A percentile compares a stretch with the other conserved stretches of the same genome.
Conservation (phyloP, 2,113 vertebrate species). For the Hippocampus guttulatus region DNA sequence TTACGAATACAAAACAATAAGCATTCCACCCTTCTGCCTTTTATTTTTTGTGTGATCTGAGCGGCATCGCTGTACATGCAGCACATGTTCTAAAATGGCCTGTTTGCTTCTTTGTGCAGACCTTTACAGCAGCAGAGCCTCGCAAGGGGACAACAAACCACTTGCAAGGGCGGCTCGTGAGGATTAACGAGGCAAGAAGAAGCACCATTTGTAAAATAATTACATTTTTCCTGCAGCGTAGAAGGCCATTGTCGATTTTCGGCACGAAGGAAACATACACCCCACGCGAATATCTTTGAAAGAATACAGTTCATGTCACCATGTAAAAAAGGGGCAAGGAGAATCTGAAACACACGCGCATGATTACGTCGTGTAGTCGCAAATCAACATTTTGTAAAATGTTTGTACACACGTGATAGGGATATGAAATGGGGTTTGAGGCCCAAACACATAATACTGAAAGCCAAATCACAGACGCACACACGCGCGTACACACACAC, state of each 20-base stretch:
- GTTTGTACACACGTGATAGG: not conserved
- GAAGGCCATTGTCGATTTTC: conserved; percentile 4
- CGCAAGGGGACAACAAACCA: conserved; percentile 45
- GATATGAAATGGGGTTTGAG: not conserved
- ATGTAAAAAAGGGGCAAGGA: too few species aligned
- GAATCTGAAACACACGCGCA: too few species aligned
- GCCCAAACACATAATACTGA: not conserved
- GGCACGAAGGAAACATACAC: conserved; percentile 12
- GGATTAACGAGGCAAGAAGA: conserved; percentile 35
- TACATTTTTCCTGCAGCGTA: conserved; percentile 23
- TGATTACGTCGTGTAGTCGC: not conserved
- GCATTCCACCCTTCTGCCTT: conserved; percentile 42
- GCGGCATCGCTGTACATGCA: too few species aligned
- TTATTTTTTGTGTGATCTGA: conserved; percentile 8
- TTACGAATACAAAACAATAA: conserved; percentile 48
- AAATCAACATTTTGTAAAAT: not conserved
- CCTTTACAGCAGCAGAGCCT: conserved; percentile 40
- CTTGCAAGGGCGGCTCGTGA: conserved; percentile 43
- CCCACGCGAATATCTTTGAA: not conserved
- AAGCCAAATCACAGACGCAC: not conserved
- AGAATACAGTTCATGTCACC: conserved; percentile 3
- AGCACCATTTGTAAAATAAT: conserved; percentile 25
- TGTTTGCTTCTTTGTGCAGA: not conserved
- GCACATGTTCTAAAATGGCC: too few species aligned
- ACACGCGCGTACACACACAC: not conserved